Evolutionary conservation across 2,888 invertebrate species (phyloP).

Genomic region (Merodon equestris): DNA sequence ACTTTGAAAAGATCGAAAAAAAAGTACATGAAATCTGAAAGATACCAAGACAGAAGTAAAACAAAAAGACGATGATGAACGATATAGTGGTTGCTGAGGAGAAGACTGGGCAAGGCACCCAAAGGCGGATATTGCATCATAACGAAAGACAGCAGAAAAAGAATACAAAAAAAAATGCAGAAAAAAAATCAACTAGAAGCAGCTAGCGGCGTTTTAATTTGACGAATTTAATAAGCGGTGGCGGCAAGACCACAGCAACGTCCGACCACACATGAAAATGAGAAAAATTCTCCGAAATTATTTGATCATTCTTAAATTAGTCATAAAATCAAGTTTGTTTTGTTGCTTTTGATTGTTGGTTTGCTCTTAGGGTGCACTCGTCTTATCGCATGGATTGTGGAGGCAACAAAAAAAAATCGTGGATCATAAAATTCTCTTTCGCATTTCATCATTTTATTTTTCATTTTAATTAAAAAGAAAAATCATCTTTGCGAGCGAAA

Average conservation of each 20-base stretch:
- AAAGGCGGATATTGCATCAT: slow-evolving; percentile 58
- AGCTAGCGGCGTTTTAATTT: slow-evolving; percentile 45
- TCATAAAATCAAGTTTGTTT: slow-evolving; percentile 45
- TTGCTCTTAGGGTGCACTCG: slow-evolving; percentile 8
- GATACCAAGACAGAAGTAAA: neutral
- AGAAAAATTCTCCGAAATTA: slow-evolving; percentile 55
- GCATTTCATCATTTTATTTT: too few species aligned
- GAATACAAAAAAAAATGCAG: too few species aligned
- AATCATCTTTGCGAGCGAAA: neutral
- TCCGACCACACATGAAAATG: slow-evolving; percentile 38
- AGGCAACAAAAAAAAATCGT: slow-evolving; percentile 14
- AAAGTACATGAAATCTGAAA: too few species aligned
- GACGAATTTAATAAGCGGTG: slow-evolving; percentile 52
- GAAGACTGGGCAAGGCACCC: slow-evolving; percentile 35
- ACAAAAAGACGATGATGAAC: slow-evolving; percentile 8
- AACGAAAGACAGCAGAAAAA: neutral
- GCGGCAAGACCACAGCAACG: slow-evolving; percentile 2
- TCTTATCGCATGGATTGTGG: slow-evolving; percentile 8
- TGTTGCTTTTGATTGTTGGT: slow-evolving; percentile 8
- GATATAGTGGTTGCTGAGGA: neutral
- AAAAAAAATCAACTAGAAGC: too few species aligned
- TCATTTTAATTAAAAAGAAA: too few species aligned
- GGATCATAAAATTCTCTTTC: too few species aligned
- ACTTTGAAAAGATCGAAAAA: slow-evolving; percentile 17
- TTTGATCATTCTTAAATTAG: slow-evolving; percentile 62